phyloP scores from a whole-genome alignment of 2,113 vertebrate species.

The Mesitornis unicolor region DNA sequence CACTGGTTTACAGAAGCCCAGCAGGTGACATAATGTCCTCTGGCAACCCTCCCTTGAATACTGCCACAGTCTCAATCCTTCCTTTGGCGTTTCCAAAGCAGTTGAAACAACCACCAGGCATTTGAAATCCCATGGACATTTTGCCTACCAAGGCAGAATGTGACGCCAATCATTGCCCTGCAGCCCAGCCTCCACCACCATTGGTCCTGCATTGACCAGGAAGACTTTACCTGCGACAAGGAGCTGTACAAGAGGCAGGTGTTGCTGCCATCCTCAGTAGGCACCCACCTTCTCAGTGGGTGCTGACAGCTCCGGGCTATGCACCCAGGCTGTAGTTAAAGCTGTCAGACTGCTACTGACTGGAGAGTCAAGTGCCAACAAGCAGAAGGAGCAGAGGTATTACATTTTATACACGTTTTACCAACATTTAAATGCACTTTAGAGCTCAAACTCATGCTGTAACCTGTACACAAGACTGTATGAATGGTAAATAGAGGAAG shows the following conservation, averaged over 20 bases:
- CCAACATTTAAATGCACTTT: neutral
- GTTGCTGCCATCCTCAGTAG: neutral
- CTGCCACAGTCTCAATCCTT: neutral
- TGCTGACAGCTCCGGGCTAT: accelerated
- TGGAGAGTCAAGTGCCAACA: neutral
- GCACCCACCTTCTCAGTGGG: accelerated
- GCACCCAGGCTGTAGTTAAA: neutral
- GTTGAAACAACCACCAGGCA: neutral
- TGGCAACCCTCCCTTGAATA: neutral
- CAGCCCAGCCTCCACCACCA: neutral
- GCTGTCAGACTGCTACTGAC: neutral
- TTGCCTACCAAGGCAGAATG: neutral
- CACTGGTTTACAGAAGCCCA: neutral
- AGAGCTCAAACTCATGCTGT: neutral
- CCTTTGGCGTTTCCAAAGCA: neutral
- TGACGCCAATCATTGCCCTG: neutral
- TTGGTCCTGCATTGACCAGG: neutral
- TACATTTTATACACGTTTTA: neutral
- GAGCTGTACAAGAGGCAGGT: neutral
- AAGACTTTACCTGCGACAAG: neutral
- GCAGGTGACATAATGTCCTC: neutral
- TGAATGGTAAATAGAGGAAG: neutral
- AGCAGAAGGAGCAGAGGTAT: accelerated
- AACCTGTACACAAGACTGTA: neutral
- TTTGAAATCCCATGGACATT: accelerated